Base-by-base conservation (phyloP, 2,888 invertebrate species). In the Drosophila anomelani region DNA sequence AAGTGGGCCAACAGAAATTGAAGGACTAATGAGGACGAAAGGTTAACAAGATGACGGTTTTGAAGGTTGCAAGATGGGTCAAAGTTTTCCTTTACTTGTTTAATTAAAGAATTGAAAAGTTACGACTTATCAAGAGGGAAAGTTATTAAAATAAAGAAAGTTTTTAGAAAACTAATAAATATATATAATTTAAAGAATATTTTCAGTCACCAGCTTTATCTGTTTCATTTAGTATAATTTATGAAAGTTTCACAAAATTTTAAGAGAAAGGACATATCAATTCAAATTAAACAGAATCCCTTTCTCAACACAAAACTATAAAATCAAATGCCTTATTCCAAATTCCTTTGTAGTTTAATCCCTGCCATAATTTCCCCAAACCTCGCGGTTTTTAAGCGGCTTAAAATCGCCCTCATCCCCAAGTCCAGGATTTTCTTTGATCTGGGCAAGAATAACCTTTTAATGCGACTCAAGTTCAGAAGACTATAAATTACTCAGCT, bases 401-500 rank as follows among this genome's bases (percentile, higher is more conserved):
- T 81, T 81, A 81, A 81, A 79, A 71, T 84, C 69, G 9, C 51
- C 57, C 73, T 74, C 71, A 68, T 67, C 63, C 73, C 71, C 78
- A 74, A 74, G 57, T 73, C 49, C 8, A 63, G 70, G 62, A 55
- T 56, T 73, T 76, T 59, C 85, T 84, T 84, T 84, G 83, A 86
- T 86, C 83, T 81, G 47, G 64, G 67, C 69, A 75, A 39, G 38
- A 53, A 51, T 66, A 66, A 84, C 85, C 84, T 84, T 71, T 82
- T 84, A 77, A 83, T 83, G 67, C 81, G 61, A 68, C 54, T 43
- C 44, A 44, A 53, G 55, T 58, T 63, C 44, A 72, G 59, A 13
- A 36, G 56, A 70, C 61, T 84, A 85, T 87, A 84, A 84, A 86
- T 84, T 80, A 85, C 87, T 85, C 81, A 80, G 78, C 87, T 53